Conservation (phyloP, 1,140 invertebrate species). For the Tetranychus cinnabarinus region DNA sequence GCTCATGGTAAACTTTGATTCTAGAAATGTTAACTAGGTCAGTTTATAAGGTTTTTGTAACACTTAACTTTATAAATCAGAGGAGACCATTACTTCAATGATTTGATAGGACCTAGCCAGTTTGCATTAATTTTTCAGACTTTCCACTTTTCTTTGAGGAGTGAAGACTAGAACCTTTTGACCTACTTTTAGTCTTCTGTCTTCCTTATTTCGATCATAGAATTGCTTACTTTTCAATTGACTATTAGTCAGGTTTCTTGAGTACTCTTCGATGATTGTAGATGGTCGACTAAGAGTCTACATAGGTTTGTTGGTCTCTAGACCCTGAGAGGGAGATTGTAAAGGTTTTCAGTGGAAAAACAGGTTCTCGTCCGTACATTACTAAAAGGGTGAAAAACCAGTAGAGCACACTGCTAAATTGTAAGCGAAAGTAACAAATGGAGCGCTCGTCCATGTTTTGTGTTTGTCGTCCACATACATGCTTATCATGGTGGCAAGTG, state of each 20-base stretch:
- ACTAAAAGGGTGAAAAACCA: slow-evolving; percentile 21
- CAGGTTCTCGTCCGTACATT: slow-evolving; percentile 22
- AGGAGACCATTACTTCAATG: background rate
- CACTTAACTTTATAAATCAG: background rate
- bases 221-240: background rate
- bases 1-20: background rate
- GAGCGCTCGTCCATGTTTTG: slow-evolving; percentile 23
- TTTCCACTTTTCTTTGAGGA: slow-evolving; percentile 4
- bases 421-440: slow-evolving; percentile 22
- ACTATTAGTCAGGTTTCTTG: background rate
- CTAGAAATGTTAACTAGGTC: background rate
- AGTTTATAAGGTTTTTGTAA: background rate
- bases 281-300: background rate
- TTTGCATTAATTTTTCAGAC: slow-evolving; percentile 7
- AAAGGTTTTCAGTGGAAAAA: background rate
- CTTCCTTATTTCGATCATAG: background rate
- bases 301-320: background rate
- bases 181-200: background rate
- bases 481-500: slow-evolving; percentile 3
- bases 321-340: background rate
- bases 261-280: background rate
- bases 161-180: slow-evolving; percentile 7
- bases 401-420: slow-evolving; percentile 22
- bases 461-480: slow-evolving; percentile 17
- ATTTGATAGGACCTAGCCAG: slow-evolving; percentile 4